Evolutionary conservation across 2,888 invertebrate genomes (phyloP), one percentile per base, ranked within the genome.

Genomic region (Erpobdella octoculata): DNA sequence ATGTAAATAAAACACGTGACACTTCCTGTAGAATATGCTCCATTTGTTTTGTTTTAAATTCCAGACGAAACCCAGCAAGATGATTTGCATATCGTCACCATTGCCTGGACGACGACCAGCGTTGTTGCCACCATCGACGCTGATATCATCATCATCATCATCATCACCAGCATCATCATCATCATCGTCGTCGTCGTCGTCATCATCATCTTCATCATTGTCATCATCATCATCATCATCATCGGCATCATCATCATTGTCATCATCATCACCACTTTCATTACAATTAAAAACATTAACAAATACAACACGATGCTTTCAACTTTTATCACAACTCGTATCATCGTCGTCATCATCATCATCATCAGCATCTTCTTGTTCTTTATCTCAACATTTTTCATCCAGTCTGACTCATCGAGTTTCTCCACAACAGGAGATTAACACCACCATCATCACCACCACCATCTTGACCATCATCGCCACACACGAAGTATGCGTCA

Each of bases 331-430:
- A 64, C 33, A 31, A 4, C 65, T 15, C 2, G 2, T 21, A 8
- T 67, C 48, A 25, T 67, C 48, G 46, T 46, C 28, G 31, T 67
- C 48, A 48, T 67, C 28, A n/a, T 67, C 48, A 41, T n/a, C 31
- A 21, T 28, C 33, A 28, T 46, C 4, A 41, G 21, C 48, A 67
- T 46, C n/a, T n/a, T n/a, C n/a, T n/a, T n/a, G n/a, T n/a, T n/a
- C n/a, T n/a, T n/a, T n/a, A n/a, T n/a, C n/a, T n/a, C n/a, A n/a
- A n/a, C 5, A 46, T 46, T 5, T 5, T n/a, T 46, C 5, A 3
- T 5, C 46, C 18, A n/a, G 18, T 1, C 46, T 5, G 18, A 2
- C 46, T 3, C 2, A 18, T 18, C 46, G 18, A n/a, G 21, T 21
- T 46, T 46, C 46, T 46, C 46, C 18, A 21, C 46, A 5, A n/a